Evolutionary conservation across 2,113 vertebrate species (phyloP).

Genomic region (Xiphophorus hellerii): DNA sequence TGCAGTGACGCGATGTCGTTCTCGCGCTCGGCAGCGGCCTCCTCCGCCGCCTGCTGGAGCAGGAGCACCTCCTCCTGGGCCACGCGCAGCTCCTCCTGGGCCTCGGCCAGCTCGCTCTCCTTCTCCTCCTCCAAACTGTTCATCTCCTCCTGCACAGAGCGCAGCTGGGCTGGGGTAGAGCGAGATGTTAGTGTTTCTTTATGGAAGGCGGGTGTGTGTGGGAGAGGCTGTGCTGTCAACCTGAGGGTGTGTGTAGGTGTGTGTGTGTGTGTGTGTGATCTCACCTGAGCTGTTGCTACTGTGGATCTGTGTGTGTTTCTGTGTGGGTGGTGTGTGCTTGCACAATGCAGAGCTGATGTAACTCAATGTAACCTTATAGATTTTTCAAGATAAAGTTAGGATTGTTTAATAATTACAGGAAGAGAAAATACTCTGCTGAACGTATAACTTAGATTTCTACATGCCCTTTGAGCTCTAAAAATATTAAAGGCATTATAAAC

Average conservation of each 20-base stretch:
- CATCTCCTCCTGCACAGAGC: constrained; percentile 86
- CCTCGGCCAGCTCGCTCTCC: constrained; percentile 82
- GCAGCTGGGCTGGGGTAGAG: constrained; percentile 82
- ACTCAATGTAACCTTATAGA: constrained; percentile 49
- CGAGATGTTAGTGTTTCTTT: constrained; percentile 14
- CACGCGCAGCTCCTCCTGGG: constrained; percentile 80
- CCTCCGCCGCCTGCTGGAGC: constrained; percentile 85
- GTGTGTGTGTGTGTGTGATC: not conserved
- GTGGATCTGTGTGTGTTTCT: constrained; percentile 35
- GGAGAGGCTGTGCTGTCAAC: constrained; percentile 22
- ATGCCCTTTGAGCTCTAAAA: too few relatives aligned
- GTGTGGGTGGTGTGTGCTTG: constrained; percentile 39
- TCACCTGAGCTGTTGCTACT: constrained; percentile 32
- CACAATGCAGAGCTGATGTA: constrained; percentile 60
- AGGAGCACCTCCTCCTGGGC: constrained; percentile 83
- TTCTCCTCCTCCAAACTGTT: constrained; percentile 87
- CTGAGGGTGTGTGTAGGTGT: not conserved
- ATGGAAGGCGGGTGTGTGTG: constrained; percentile 30
- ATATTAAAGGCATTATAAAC: too few relatives aligned
- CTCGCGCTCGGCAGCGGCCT: constrained; percentile 84
- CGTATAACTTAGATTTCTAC: too few relatives aligned
- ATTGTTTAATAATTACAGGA: constrained; percentile 35
- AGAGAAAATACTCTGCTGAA: constrained; percentile 1
- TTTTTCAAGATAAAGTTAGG: constrained; percentile 24
- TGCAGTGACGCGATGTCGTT: constrained; percentile 89